Evolutionary conservation across 2,113 vertebrate species (phyloP).

Genomic region (Loxodonta africana): DNA sequence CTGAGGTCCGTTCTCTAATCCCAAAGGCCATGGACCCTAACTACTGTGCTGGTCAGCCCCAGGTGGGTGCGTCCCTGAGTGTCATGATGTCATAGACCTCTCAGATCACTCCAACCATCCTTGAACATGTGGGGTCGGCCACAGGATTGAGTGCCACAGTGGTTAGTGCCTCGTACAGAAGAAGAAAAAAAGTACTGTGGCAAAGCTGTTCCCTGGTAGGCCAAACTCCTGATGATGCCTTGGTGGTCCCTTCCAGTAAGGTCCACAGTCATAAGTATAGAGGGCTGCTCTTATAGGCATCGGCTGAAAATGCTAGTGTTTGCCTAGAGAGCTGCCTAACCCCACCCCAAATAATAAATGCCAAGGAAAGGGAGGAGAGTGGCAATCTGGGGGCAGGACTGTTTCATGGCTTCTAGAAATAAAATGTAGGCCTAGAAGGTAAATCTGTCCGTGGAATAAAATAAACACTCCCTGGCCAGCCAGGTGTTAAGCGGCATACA

Average conservation of each 20-base stretch:
- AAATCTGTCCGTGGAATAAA: not conserved
- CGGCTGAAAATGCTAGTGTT: not conserved
- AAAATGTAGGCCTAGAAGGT: not conserved
- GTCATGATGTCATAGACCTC: not conserved
- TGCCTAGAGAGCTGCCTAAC: not conserved
- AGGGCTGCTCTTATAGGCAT: not conserved
- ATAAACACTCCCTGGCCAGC: not conserved
- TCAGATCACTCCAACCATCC: not conserved
- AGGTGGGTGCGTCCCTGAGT: not conserved
- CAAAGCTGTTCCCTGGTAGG: not conserved
- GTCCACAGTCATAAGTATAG: not conserved
- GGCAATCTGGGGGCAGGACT: not conserved
- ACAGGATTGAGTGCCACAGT: not conserved
- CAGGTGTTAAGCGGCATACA: not conserved
- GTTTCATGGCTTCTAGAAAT: slow-evolving; percentile 23
- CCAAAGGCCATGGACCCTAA: not conserved
- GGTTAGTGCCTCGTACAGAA: not conserved
- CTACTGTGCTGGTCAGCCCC: not conserved
- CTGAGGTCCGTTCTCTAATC: not conserved
- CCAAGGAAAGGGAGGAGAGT: slow-evolving; percentile 27
- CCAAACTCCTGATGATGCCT: not conserved
- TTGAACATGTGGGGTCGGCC: not conserved
- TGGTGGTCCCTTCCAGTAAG: not conserved
- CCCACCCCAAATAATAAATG: not conserved
- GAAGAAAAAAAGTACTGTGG: not conserved